phyloP scores from a whole-genome alignment of 2,797 vertebrate species.

The Cebuella pygmaea region DNA sequence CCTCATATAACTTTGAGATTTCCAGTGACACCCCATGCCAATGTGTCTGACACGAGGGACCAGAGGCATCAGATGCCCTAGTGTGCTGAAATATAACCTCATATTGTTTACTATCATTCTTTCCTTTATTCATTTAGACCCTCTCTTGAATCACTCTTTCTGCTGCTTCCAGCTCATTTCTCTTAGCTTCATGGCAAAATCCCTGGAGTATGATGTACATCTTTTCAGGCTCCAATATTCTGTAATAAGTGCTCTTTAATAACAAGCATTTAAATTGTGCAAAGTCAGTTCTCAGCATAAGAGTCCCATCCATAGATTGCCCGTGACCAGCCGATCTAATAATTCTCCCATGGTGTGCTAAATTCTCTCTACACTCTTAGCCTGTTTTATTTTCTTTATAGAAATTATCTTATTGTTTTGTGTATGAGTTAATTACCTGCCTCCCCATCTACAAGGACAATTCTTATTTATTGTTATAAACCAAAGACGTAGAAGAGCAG shows the following conservation, averaged over 20 bases:
- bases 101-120: neutral
- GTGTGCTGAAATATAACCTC: too few species aligned
- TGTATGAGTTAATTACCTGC: neutral
- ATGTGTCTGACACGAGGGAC: rapidly evolving
- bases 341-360: neutral
- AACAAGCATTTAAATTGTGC: neutral
- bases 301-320: neutral
- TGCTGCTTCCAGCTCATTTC: neutral
- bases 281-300: neutral
- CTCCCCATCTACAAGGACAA: neutral
- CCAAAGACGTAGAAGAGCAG: neutral
- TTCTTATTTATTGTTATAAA: neutral
- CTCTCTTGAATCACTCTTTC: neutral
- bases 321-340: neutral
- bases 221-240: neutral
- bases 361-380: neutral
- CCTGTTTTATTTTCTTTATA: neutral
- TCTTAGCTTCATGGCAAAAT: neutral
- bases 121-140: neutral
- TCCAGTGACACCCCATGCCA: rapidly evolving
- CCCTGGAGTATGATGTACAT: too few species aligned
- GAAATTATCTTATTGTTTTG: neutral
- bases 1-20: neutral
- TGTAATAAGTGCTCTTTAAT: neutral
- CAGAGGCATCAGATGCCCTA: neutral